Conservation (phyloP, 2,888 invertebrate species). For the Aporophyla nigra region DNA sequence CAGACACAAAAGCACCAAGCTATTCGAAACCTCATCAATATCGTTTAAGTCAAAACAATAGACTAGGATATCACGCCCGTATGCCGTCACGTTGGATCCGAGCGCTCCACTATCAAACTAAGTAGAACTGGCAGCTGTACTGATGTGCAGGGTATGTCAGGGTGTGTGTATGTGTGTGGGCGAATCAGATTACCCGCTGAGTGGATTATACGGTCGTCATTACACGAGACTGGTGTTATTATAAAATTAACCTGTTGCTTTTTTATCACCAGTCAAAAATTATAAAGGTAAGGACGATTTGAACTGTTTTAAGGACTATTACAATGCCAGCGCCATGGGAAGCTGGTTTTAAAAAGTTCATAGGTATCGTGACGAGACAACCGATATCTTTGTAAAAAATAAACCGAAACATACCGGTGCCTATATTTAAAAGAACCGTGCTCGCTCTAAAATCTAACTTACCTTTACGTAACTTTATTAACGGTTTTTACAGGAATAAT, state of each 20-base stretch:
- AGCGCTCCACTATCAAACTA: conserved; percentile 30
- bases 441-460: neutral
- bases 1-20: neutral
- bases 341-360: neutral
- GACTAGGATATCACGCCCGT: conserved; percentile 46
- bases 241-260: conserved; percentile 33
- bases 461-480: no score
- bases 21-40: conserved; percentile 50
- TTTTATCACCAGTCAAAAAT: conserved; percentile 8
- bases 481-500: neutral
- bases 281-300: neutral
- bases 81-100: conserved; percentile 49
- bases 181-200: conserved; percentile 67
- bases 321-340: neutral
- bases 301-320: neutral
- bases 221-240: conserved; percentile 34
- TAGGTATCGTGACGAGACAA: neutral
- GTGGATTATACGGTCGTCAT: conserved; percentile 60
- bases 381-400: neutral
- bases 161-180: conserved; percentile 17
- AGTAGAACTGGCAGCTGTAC: conserved; percentile 66
- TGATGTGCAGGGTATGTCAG: conserved; percentile 23
- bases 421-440: neutral
- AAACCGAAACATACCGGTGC: neutral
- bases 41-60: conserved; percentile 45